Base-by-base conservation (phyloP, 2,797 vertebrate genomes). In the Ficedula albicollis region DNA sequence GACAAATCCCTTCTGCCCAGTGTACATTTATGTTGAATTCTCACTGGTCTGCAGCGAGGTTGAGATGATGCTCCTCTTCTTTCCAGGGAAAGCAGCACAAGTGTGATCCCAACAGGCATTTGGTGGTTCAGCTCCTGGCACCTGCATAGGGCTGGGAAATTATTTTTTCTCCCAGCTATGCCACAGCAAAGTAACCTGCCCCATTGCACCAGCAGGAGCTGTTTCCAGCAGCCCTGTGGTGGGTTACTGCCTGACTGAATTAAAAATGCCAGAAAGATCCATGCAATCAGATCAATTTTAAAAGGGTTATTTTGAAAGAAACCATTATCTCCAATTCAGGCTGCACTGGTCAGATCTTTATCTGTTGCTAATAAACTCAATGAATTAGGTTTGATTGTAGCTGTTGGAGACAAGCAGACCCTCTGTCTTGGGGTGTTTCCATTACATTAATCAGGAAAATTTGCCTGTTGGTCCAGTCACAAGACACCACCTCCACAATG, bases 1-100 rank as follows among this genome's bases (percentile, higher is more conserved):
- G 76, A 95, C 69, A 95, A 88, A 91, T 94, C 77, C 69, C 74
- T 91, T 81, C 80, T 93, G 48, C 70, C 95, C 63, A 21, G 55
- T 48, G 25, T 81, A 69, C 73, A 19, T 59, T 84, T 73, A 32
- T 10, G 51, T 51, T 86, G 83, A 86, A 84, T 90, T 91, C 73
- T 95, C 51, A 44, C 36, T 25, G 43, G 25, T 67, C 77, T 75
- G 27, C 19, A 60, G 20, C 2, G 10, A 78, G 69, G 59, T 69
- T 77, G 27, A 48, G 73, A 80, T 25, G 68, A 58, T 94, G 25
- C 39, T 86, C 39, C 62, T 59, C 23, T 56, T 77, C 44, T 73
- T 78, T 58, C 77, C 46, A 27, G 72, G 72, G 39, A 66, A 87
- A 74, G 49, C 30, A 49, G 11, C 8, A 11, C 8, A 15, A 68